Conservation (phyloP, 2,797 vertebrate species). For the Hydrolagus colliei region DNA sequence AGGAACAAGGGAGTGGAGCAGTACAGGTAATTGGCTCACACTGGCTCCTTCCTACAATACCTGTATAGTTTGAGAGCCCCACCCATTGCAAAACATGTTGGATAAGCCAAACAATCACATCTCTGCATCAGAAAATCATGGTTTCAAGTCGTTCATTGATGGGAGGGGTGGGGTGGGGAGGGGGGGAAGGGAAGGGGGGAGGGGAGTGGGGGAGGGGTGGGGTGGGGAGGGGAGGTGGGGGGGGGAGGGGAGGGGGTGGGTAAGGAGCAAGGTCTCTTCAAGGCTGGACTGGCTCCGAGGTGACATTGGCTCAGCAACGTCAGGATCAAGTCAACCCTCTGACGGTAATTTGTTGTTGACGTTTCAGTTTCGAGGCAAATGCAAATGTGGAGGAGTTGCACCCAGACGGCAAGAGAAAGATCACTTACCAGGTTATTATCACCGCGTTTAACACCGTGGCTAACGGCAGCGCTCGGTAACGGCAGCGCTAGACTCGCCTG, state of each 20-base stretch:
- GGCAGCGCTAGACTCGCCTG: no score
- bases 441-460: not conserved
- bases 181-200: constrained; percentile 25
- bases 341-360: not conserved
- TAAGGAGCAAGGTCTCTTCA: constrained; percentile 45
- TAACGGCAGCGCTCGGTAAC: no score
- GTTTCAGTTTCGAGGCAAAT: constrained; percentile 43
- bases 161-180: constrained; percentile 38
- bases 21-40: not conserved
- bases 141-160: no score
- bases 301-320: not conserved
- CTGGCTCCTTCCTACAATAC: no score
- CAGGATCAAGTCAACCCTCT: no score
- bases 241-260: constrained; percentile 10
- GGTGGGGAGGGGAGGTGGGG: no score
- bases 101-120: no score
- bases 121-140: no score
- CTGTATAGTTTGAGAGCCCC: no score
- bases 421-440: constrained; percentile 74
- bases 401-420: constrained; percentile 72
- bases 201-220: constrained; percentile 14
- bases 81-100: no score
- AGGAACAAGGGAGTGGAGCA: constrained; percentile 54
- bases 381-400: constrained; percentile 43
- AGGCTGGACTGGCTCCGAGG: not conserved